Conservation (phyloP, 2,113 vertebrate genomes). For the Proteles cristata region DNA sequence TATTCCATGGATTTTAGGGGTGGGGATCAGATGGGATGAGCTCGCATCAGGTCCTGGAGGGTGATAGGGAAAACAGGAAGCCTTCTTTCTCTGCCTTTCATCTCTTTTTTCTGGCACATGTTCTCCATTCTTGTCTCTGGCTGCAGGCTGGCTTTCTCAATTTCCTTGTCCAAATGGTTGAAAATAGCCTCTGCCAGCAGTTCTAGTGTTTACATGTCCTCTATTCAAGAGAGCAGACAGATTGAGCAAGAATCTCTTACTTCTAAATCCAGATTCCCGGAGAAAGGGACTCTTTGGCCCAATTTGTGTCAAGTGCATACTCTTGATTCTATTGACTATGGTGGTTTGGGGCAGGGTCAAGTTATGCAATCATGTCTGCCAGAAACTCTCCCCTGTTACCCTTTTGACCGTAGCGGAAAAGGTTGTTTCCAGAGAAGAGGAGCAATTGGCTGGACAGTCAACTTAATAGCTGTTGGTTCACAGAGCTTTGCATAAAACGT, state of each 20-base stretch:
- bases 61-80: background rate
- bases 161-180: constrained; percentile 69
- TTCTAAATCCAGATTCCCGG: constrained; percentile 63
- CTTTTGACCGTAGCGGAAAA: background rate
- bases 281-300: constrained; percentile 15
- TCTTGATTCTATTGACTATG: background rate
- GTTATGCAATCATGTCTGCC: background rate
- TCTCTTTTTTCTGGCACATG: constrained; percentile 8
- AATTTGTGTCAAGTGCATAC: background rate
- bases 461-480: background rate
- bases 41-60: background rate
- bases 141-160: constrained; percentile 59
- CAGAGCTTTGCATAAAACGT: background rate
- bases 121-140: constrained; percentile 59
- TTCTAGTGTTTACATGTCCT: constrained; percentile 64
- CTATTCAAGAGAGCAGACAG: constrained; percentile 75
- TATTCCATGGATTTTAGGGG: background rate
- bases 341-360: background rate
- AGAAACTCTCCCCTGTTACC: background rate
- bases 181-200: constrained; percentile 76
- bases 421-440: background rate
- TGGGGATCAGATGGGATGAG: background rate
- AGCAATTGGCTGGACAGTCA: background rate
- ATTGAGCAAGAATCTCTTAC: constrained; percentile 60
- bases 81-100: background rate